Evolutionary conservation across 2,113 vertebrate species (phyloP), one percentile per base, ranked within the genome.

Genomic region (Sylvietta virens): DNA sequence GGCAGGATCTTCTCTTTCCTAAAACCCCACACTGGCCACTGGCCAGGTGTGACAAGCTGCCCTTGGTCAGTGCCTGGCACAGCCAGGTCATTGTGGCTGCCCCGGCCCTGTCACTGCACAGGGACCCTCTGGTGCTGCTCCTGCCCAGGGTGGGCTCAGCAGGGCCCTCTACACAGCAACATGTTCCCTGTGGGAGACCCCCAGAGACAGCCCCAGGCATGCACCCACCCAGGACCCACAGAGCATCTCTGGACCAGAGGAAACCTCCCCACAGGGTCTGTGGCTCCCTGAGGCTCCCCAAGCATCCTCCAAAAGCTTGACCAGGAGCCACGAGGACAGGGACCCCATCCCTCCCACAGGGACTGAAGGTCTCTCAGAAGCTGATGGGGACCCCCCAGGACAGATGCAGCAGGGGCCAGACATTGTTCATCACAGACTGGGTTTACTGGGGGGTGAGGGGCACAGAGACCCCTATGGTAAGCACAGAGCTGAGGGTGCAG

Each of bases 331-430:
- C 1, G 0, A 65, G 42, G 26, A 50, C 21, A 65, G 48, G 37
- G 50, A 53, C 35, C 42, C 30, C n/a, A 31, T 4, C 70, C 61
- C 70, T 60, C 57, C 73, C 7, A 1, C 28, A 5, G 16, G 33
- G 33, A 15, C 37, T 8, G 13, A 50, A 37, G 66, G 15, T 39
- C 24, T 40, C 51, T 21, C 3, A 8, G 76, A 7, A 27, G 18
- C 9, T 0, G 3, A 2, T 0, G 0, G 22, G 35, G 7, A 3
- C 66, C 90, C 6, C 0, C 35, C 64, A 70, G 33, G 42, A 24
- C 30, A 47, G 81, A 89, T 9, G 21, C 20, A 54, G 33, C 35
- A 27, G 56, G 14, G 89, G 16, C 10, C 77, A 33, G 50, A 7
- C 60, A n/a, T 33, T 30, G 56, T 24, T 89, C 51, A 31, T 35